Conservation (phyloP, 2,113 vertebrate genomes). For the Dasypus novemcinctus region DNA sequence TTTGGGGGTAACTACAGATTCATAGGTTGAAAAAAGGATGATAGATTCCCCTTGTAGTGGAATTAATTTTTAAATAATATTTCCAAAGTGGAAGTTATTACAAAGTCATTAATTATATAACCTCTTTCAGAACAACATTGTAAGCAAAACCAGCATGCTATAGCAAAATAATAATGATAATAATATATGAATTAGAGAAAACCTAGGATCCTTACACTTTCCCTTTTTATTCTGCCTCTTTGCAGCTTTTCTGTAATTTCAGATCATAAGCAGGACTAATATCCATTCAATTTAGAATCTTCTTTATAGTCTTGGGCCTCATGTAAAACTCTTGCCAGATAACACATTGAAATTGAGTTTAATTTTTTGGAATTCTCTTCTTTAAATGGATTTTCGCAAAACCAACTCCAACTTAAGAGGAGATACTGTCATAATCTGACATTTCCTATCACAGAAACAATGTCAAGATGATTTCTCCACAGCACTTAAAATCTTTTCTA, state of each 20-base stretch:
- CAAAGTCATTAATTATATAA: conserved; percentile 6
- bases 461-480: neutral
- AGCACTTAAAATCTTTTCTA: neutral
- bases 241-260: neutral
- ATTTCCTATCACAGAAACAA: neutral
- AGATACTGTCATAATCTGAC: neutral
- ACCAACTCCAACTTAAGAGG: neutral
- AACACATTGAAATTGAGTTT: neutral
- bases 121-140: neutral
- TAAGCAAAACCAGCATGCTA: neutral
- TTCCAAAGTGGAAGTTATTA: neutral
- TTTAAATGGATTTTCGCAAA: neutral
- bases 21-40: neutral
- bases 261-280: neutral
- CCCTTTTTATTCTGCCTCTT: neutral
- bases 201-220: neutral
- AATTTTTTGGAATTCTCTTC: conserved; percentile 1
- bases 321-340: neutral
- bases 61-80: conserved; percentile 9
- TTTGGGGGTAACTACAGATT: neutral
- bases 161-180: neutral
- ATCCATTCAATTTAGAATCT: neutral
- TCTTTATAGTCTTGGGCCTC: neutral
- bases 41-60: neutral
- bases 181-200: neutral